Base-by-base conservation (phyloP, 2,888 invertebrate species). In the Xestia c-nigrum region DNA sequence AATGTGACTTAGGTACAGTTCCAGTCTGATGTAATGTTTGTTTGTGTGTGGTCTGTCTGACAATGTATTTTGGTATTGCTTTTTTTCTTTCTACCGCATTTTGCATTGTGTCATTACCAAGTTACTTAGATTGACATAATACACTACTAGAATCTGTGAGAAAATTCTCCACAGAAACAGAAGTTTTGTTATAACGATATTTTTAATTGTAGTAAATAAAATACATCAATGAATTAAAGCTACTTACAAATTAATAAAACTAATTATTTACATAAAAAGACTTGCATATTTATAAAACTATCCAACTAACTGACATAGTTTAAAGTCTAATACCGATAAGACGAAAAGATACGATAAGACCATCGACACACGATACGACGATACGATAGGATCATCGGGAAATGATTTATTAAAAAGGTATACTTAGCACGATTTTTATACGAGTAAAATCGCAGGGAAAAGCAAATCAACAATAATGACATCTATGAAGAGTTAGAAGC, bases 1-100 rank as follows among this genome's bases (percentile, higher is more conserved):
- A 86, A 80, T 76, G 67, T 79, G 61, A 69, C 72, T 65, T 76
- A 52, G 65, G 65, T 52, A 75, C 46, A 64, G 59, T 83, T 74
- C 78, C 70, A 72, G 57, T 74, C 70, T 82, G 72, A 69, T 70
- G 78, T 69, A 74, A 73, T 83, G 66, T 80, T 71, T 67, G 52
- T 55, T 47, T 68, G 65, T 61, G 46, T 70, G 57, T 55, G 43
- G 24, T 46, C 40, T 67, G 38, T 31, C 46, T 63, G 24, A 50
- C 19, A 52, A 46, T 46, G 43, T 67, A 10, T 72, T 61, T 61
- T 57, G 19, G 55, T 50, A 46, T 14, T 14, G 47, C 31, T 68
- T 38, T 79, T 76, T 68, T 16, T 21, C 31, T 10, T 63, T 46
- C 0, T 24, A 21, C 16, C 12, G 46, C 43, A 31, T 61, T 52